A percentile compares a stretch with the other conserved stretches of the same genome.
phyloP scores from a whole-genome alignment of 2,113 vertebrate species.

The Pampusana beccarii region DNA sequence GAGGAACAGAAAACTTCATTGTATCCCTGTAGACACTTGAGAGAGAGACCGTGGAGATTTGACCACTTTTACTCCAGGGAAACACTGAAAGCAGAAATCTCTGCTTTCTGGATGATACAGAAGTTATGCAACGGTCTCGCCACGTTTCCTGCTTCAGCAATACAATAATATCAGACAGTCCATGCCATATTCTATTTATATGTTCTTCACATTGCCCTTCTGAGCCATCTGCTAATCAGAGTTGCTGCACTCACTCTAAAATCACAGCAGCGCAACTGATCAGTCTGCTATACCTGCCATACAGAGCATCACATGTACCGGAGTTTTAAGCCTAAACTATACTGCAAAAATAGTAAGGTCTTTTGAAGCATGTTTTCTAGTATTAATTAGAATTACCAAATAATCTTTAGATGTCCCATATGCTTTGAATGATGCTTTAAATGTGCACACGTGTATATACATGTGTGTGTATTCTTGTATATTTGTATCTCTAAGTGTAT shows the following conservation, averaged over 20 bases:
- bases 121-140: neutral
- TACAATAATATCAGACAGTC: neutral
- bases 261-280: neutral
- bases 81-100: neutral
- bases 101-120: neutral
- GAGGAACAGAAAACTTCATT: neutral
- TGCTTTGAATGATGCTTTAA: neutral
- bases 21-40: neutral
- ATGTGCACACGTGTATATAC: neutral
- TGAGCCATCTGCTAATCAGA: neutral
- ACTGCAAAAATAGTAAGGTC: neutral
- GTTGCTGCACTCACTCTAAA: neutral
- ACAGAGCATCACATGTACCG: accelerated
- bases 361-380: neutral
- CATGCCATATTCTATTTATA: neutral
- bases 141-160: neutral
- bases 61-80: neutral
- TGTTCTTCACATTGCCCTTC: neutral
- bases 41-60: neutral
- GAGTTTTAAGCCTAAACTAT: neutral
- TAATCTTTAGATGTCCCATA: neutral
- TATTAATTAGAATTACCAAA: neutral
- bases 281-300: accelerated
- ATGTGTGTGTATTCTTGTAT: neutral
- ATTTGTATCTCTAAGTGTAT: neutral